Evolutionary conservation across 2,888 invertebrate genomes (phyloP), one percentile per base, ranked within the genome.

Genomic region (Lasiommata megera): DNA sequence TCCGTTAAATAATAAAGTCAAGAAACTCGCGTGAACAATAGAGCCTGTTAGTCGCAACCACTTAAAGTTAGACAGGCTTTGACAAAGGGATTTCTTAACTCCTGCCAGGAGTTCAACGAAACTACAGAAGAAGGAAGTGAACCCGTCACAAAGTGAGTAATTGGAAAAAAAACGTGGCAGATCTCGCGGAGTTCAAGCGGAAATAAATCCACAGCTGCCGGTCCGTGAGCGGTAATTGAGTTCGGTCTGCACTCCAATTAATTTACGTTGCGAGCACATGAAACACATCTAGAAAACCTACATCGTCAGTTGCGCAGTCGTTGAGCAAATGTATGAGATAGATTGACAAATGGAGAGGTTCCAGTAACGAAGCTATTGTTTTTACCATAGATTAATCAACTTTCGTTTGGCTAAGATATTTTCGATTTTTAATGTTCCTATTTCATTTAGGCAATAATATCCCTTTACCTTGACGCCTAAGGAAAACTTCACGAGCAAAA

Each of bases 141-240:
- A 31, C 44, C 44, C 44, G 63, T 62, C 60, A 64, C 61, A 67
- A 65, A 69, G 66, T 60, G 63, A 62, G 72, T 80, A 82, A 81
- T 81, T 79, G 78, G 76, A 73, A 74, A 67, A 67, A 71, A 67
- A 71, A n/a, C n/a, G 65, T 68, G 67, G 69, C 68, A 69, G 70
- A 74, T 70, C 66, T 66, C 68, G 66, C 66, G 58, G 66, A 68
- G 68, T 73, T 73, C 71, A 68, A 62, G 77, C 73, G 74, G 76
- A 76, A 76, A 74, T 73, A 76, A 76, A 75, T 73, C 70, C 70
- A 68, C 60, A 68, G 65, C 69, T 71, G 65, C 65, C 71, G 70
- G 64, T 61, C 62, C 64, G 67, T 62, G 75, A 74, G 72, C 60
- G 44, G 58, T 66, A 63, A 65, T 63, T 77, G 75, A 76, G 70